Base-by-base conservation (phyloP, 2,888 invertebrate species). In the Sarcophaga subvicina region DNA sequence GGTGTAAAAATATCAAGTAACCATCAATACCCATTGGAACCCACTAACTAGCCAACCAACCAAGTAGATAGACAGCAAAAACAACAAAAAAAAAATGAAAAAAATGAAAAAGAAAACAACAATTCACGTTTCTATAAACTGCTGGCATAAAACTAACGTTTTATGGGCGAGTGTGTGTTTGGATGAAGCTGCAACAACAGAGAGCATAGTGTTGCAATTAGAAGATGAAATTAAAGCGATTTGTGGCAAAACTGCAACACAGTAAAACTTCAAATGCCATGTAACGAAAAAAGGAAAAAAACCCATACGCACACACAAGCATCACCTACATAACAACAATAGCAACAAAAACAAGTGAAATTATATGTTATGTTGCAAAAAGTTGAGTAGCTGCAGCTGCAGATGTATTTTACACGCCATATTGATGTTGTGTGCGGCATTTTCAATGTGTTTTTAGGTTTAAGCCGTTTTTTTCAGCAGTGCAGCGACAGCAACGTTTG, bases 141-240 rank as follows among this genome's bases (percentile, higher is more conserved):
- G 20, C 54, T 83, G 10, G 62, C 62, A 69, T 63, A 73, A 60
- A 64, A 64, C 70, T 71, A 64, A 64, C 71, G 76, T 37, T 37
- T 37, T 37, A 10, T 37, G 37, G 6, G 37, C 1, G 70, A 66
- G 64, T 77, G 76, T 64, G 59, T 77, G 22, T 75, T 25, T 47
- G 8, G 11, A n/a, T 10, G 62, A 37, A 37, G 54, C 54, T 27
- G 63, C 69, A 63, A 12, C 63, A 81, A 47, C 85, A 67, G 3
- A 66, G n/a, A 66, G 64, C 47, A 88, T 69, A 78, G 60, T 88
- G 89, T 89, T 90, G 89, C 89, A 90, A 90, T 90, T 90, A 90
- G 89, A 90, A 91, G 89, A 89, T 90, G 89, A 91, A 92, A 92
- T 92, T 91, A 91, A 92, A 91, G 90, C 90, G 91, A 92, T 91